A percentile compares a stretch with the other conserved stretches of the same genome.
Conservation (phyloP, 2,113 vertebrate genomes). For the Illadopsis cleaveri region DNA sequence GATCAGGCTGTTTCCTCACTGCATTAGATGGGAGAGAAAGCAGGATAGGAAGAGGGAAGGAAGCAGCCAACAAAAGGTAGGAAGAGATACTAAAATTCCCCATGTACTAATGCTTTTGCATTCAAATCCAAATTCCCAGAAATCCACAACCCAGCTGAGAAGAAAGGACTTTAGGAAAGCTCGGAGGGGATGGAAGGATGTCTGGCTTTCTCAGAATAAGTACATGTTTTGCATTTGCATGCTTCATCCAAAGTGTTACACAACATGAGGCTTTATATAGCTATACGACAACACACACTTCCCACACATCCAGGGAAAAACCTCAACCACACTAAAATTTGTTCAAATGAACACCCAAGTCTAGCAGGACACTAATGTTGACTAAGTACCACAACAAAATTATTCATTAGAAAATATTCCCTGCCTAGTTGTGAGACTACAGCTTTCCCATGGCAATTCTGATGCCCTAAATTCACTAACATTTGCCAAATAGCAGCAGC, state of each 20-base stretch:
- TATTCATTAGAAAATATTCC: neutral
- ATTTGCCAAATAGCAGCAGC: neutral
- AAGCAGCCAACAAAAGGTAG: slow-evolving; percentile 41
- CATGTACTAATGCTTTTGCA: neutral
- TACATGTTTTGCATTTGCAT: neutral
- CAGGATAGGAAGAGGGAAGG: slow-evolving; percentile 10
- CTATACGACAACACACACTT: neutral
- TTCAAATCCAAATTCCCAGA: neutral
- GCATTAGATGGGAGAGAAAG: neutral
- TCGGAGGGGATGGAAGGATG: neutral
- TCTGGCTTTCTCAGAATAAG: neutral
- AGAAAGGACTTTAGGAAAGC: neutral
- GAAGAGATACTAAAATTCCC: slow-evolving; percentile 19
- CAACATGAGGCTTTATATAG: slow-evolving; percentile 12
- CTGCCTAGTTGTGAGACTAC: neutral
- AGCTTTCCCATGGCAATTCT: neutral
- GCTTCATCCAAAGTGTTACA: slow-evolving; percentile 19
- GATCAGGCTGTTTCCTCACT: neutral
- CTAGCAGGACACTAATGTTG: neutral
- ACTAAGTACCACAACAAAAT: neutral
- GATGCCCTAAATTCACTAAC: neutral
- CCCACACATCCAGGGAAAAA: neutral
- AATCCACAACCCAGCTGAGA: neutral
- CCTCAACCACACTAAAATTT: neutral
- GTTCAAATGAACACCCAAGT: neutral